Conservation (phyloP, 2,888 invertebrate genomes). For the Bellardia pandia region DNA sequence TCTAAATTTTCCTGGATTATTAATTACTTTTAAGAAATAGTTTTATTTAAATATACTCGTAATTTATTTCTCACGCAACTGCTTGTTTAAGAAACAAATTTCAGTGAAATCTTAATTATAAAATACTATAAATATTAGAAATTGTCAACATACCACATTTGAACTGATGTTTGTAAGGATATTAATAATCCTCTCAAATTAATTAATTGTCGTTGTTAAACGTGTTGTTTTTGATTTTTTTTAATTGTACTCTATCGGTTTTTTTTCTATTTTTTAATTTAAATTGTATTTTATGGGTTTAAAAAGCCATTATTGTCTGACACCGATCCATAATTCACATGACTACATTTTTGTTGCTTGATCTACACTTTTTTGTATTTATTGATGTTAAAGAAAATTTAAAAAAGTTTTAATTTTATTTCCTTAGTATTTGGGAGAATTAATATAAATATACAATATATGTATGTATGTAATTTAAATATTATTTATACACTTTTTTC, state of each 20-base stretch:
- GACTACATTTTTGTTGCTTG: conserved; percentile 4
- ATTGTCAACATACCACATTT: conserved; percentile 52
- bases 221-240: conserved; percentile 12
- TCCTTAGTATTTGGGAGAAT: conserved; percentile 26
- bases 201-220: conserved; percentile 17
- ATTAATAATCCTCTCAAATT: conserved; percentile 2
- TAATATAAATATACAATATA: conserved; percentile 17
- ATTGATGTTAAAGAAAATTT: neutral
- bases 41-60: too few species aligned
- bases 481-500: neutral
- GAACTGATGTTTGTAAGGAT: neutral
- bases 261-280: neutral
- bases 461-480: neutral
- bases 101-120: conserved; percentile 40
- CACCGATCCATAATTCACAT: neutral
- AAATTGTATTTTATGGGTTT: neutral
- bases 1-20: too few species aligned
- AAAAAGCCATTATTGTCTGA: neutral
- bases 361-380: neutral
- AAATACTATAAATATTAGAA: conserved; percentile 4
- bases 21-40: too few species aligned
- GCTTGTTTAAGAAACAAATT: conserved; percentile 32
- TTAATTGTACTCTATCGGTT: neutral
- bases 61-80: conserved; percentile 22
- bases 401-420: neutral